These are phyloP conservation scores for Eriocheir sinensis DNA, from an alignment of 1,140 invertebrate species.

Conservation along the genomic window DNA sequence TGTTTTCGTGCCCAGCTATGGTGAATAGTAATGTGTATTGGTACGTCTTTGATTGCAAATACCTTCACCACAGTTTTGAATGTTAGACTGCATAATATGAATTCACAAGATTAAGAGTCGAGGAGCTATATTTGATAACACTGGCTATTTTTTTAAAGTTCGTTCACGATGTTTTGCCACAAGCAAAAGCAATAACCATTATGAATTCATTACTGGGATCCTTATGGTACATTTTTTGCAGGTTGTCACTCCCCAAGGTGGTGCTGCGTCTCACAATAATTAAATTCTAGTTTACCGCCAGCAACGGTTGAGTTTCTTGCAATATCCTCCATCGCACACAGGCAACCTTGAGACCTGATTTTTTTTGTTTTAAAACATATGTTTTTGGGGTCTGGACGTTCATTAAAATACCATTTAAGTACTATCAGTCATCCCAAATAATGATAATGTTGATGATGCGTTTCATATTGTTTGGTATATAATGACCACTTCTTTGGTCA, in stretches of 20 bases:
- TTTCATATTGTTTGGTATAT: conserved; percentile 32
- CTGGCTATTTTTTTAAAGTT: background rate
- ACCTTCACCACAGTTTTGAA: too few species aligned
- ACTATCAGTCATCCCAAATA: background rate
- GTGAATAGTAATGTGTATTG: too few species aligned
- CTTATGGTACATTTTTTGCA: conserved; percentile 35
- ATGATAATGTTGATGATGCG: conserved; percentile 5
- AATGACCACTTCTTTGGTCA: background rate
- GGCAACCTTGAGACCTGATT: background rate
- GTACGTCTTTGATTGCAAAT: too few species aligned
- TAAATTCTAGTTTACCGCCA: background rate
- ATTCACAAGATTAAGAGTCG: background rate
- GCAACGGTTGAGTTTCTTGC: background rate
- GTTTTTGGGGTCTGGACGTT: background rate
- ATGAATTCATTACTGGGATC: conserved; percentile 32
- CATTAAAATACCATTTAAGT: background rate
- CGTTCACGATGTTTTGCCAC: conserved; percentile 36
- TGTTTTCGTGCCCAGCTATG: too few species aligned
- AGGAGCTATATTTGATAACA: background rate
- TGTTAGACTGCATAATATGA: too few species aligned
- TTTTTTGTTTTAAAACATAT: conserved; percentile 26
- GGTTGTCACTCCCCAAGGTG: background rate
- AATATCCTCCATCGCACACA: background rate
- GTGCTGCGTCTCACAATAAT: conserved; percentile 36
- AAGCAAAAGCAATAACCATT: conserved; percentile 41